Evolutionary conservation across 35 echinoderm and acorn worm species (phyloP).

Genomic region (Eucidaris tribuloides): DNA sequence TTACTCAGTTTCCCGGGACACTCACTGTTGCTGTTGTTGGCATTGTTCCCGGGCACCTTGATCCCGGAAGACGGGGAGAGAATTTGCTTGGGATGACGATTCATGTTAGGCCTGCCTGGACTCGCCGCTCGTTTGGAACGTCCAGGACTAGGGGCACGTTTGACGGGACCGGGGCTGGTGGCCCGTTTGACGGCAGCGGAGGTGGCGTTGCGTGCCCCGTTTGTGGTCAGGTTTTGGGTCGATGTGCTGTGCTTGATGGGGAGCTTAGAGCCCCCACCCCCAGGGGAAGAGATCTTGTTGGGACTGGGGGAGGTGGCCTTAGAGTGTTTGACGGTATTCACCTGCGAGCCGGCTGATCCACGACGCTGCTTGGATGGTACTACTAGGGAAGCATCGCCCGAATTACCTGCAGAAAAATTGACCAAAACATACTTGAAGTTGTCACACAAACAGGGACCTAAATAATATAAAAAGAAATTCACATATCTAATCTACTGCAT

Average conservation of each 20-base stretch:
- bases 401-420: too few species aligned
- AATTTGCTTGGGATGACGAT: not conserved
- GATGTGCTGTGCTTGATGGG: constrained; percentile 25
- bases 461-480: too few species aligned
- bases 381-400: too few species aligned
- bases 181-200: not conserved
- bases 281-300: not conserved
- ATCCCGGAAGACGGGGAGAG: not conserved
- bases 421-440: too few species aligned
- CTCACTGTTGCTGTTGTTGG: not conserved
- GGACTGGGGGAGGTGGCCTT: not conserved
- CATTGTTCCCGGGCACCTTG: not conserved
- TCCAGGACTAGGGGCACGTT: not conserved
- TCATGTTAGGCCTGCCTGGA: not conserved
- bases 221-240: constrained; percentile 13
- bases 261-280: constrained; percentile 11
- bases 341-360: constrained; percentile 14
- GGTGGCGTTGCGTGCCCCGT: not conserved
- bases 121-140: not conserved
- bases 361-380: not conserved
- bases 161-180: not conserved
- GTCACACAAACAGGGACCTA: too few species aligned
- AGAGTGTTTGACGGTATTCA: not conserved
- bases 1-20: constrained; percentile 9
- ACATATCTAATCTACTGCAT: too few species aligned